Conservation (phyloP, 2,888 invertebrate genomes). For the Arenicola marina region DNA sequence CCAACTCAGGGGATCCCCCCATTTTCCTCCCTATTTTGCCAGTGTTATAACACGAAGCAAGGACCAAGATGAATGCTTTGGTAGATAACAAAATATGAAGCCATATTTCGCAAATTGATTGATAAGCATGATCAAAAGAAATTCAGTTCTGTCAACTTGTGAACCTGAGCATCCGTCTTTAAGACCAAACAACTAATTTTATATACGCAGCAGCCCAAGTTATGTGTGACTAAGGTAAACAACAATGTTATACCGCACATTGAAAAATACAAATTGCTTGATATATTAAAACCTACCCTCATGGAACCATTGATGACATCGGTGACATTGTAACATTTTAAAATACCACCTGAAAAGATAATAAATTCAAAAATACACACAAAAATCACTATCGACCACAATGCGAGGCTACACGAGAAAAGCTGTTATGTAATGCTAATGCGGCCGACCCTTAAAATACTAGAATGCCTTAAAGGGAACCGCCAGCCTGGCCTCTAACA, state of each 20-base stretch:
- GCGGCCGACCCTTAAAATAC: too few species aligned
- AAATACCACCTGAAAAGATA: background rate
- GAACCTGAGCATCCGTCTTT: background rate
- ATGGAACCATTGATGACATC: conserved; percentile 1
- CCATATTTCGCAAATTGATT: too few species aligned
- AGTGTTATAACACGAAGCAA: too few species aligned
- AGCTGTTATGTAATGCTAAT: too few species aligned
- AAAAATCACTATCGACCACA: background rate
- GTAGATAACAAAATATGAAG: too few species aligned
- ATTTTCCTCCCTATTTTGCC: too few species aligned
- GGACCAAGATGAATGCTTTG: too few species aligned
- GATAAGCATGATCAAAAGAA: background rate
- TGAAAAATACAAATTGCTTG: too few species aligned
- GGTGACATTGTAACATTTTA: background rate
- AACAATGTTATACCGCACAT: background rate
- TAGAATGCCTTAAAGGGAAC: too few species aligned
- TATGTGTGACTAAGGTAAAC: background rate
- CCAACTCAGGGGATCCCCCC: too few species aligned
- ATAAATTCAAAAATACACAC: background rate
- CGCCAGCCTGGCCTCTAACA: too few species aligned
- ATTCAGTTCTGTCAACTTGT: background rate
- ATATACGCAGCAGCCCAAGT: background rate
- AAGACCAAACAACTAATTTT: background rate
- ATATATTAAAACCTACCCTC: background rate
- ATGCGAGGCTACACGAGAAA: background rate